These are phyloP conservation scores for Caretta caretta DNA, from an alignment of 2,113 vertebrate genomes.

Conservation along the genomic window DNA sequence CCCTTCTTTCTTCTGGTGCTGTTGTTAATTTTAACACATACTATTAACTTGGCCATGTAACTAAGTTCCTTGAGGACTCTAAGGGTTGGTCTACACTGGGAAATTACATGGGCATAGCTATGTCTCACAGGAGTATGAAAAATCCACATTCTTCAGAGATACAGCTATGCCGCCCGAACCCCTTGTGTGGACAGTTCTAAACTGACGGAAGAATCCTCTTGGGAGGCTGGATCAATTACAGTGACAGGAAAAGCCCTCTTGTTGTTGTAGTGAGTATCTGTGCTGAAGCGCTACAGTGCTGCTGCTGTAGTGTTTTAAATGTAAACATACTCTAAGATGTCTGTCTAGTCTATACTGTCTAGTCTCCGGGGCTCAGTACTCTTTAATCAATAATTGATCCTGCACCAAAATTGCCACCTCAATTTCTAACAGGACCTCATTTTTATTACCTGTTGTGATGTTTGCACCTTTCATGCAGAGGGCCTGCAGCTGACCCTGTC, in stretches of 20 bases:
- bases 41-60: neutral
- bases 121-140: no score
- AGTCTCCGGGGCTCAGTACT: neutral
- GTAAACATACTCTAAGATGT: neutral
- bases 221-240: no score
- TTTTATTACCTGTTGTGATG: neutral
- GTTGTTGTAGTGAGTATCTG: neutral
- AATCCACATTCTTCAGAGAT: no score
- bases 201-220: no score
- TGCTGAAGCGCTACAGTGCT: neutral
- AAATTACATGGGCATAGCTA: no score
- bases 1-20: neutral
- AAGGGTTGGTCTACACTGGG: neutral
- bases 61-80: neutral
- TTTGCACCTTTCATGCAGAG: neutral
- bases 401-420: constrained; percentile 11
- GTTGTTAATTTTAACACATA: constrained; percentile 20
- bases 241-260: no score
- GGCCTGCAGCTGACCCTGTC: neutral
- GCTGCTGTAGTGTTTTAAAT: neutral
- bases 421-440: neutral
- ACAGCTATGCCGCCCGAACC: no score
- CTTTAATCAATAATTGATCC: neutral
- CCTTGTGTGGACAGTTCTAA: no score
- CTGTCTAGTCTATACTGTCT: no score